Conservation (phyloP, 1,140 invertebrate species). For the Notospermus geniculatus region DNA sequence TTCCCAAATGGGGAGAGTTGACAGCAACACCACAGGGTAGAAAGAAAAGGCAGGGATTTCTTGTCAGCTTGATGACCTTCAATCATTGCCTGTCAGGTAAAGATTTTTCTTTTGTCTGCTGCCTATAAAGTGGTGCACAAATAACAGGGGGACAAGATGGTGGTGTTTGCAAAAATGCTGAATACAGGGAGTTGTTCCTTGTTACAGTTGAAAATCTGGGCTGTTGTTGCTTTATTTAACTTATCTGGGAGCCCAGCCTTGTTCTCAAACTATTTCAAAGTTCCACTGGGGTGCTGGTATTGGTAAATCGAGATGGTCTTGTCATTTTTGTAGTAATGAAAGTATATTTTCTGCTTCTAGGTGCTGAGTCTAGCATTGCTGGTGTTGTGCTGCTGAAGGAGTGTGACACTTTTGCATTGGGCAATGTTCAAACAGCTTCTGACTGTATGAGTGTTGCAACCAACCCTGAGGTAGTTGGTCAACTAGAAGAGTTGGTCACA, state of each 20-base stretch:
- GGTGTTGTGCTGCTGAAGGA: conserved; percentile 31
- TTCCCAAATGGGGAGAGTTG: conserved; percentile 30
- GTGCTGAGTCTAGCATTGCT: conserved; percentile 37
- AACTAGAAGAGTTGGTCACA: conserved; percentile 41
- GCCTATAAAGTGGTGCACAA: neutral
- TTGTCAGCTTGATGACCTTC: conserved; percentile 33
- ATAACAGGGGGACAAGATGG: too few species aligned
- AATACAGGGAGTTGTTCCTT: too few species aligned
- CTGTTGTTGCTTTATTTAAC: too few species aligned
- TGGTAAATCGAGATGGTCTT: too few species aligned
- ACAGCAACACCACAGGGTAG: conserved; percentile 25
- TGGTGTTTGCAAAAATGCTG: too few species aligned
- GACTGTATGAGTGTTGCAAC: conserved; percentile 37
- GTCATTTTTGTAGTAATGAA: too few species aligned
- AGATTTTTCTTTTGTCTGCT: conserved; percentile 8
- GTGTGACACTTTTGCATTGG: conserved; percentile 31
- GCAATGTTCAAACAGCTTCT: conserved; percentile 22
- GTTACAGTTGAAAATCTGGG: too few species aligned
- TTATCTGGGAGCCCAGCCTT: too few species aligned
- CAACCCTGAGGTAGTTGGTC: conserved; percentile 38
- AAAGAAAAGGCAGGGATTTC: conserved; percentile 30
- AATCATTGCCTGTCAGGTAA: conserved; percentile 34
- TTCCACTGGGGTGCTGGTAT: too few species aligned
- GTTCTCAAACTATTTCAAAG: too few species aligned
- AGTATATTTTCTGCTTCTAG: conserved; percentile 18